These are phyloP conservation scores for Dermatemys mawii DNA, from an alignment of 2,113 vertebrate genomes.

Conservation along the genomic window DNA sequence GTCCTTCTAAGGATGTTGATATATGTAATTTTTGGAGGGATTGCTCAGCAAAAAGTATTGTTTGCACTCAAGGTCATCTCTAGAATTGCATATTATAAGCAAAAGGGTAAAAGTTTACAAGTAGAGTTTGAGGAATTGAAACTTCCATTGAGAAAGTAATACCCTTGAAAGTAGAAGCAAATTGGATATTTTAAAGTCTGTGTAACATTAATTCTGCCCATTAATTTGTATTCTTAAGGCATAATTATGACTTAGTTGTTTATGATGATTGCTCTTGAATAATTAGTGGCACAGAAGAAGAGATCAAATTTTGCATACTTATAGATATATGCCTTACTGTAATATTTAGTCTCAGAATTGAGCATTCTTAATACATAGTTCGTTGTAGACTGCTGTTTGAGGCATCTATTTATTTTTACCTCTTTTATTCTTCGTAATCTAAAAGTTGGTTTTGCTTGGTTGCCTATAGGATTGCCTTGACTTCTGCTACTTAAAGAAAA, in stretches of 20 bases:
- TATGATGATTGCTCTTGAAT: too few relatives aligned
- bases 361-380: slow-evolving; percentile 61
- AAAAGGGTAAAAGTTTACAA: neutral
- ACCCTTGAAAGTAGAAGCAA: neutral
- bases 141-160: neutral
- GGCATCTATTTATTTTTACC: slow-evolving; percentile 82
- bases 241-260: neutral
- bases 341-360: slow-evolving; percentile 51
- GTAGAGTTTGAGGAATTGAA: neutral
- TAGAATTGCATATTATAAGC: neutral
- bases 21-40: neutral
- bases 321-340: slow-evolving; percentile 15
- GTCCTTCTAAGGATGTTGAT: neutral
- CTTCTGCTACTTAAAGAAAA: slow-evolving; percentile 78
- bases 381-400: slow-evolving; percentile 68
- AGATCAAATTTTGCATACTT: slow-evolving; percentile 1
- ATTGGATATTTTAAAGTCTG: neutral
- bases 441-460: slow-evolving; percentile 84
- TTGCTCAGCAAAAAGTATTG: neutral
- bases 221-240: slow-evolving; percentile 7
- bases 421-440: slow-evolving; percentile 80
- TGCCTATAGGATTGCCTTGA: slow-evolving; percentile 83
- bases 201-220: neutral
- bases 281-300: too few relatives aligned
- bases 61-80: neutral